Percentiles rank a stretch among this genome's conserved stretches.
Evolutionary conservation across 2,888 invertebrate genomes (phyloP).

Genomic region (Eueremaeus valkanovi): DNA sequence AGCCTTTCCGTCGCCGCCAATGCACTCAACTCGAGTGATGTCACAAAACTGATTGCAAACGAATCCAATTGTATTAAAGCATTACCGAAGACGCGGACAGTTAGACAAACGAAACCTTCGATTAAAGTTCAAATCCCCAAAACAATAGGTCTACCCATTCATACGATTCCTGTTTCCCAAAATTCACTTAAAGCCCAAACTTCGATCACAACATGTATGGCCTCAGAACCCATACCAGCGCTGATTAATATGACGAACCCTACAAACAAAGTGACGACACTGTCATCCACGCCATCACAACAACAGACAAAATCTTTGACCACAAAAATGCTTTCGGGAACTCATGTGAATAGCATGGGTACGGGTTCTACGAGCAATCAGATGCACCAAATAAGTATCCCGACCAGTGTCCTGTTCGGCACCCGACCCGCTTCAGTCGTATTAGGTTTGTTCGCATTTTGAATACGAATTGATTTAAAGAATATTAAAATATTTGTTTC

Average conservation of each 20-base stretch:
- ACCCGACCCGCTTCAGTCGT: conserved; percentile 29
- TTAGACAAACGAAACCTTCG: conserved; percentile 7
- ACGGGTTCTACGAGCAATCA: neutral
- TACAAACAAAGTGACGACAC: neutral
- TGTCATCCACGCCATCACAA: neutral
- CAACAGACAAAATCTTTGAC: conserved; percentile 15
- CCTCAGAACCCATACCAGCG: neutral
- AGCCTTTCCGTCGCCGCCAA: neutral
- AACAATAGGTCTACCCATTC: conserved; percentile 4
- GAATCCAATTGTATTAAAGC: neutral
- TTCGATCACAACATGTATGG: neutral
- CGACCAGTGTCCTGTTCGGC: conserved; percentile 10
- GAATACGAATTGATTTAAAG: neutral
- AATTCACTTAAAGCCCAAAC: neutral
- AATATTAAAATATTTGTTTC: neutral
- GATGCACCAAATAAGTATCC: conserved; percentile 29
- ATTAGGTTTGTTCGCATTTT: conserved; percentile 19
- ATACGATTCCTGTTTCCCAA: neutral
- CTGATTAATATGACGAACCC: neutral
- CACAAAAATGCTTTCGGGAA: neutral
- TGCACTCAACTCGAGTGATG: neutral
- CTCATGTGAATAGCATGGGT: neutral
- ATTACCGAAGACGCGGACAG: neutral
- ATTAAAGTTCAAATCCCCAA: conserved; percentile 24
- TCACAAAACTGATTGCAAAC: neutral